phyloP scores from a whole-genome alignment of 2,888 invertebrate species.

The Halictus quadricinctus region DNA sequence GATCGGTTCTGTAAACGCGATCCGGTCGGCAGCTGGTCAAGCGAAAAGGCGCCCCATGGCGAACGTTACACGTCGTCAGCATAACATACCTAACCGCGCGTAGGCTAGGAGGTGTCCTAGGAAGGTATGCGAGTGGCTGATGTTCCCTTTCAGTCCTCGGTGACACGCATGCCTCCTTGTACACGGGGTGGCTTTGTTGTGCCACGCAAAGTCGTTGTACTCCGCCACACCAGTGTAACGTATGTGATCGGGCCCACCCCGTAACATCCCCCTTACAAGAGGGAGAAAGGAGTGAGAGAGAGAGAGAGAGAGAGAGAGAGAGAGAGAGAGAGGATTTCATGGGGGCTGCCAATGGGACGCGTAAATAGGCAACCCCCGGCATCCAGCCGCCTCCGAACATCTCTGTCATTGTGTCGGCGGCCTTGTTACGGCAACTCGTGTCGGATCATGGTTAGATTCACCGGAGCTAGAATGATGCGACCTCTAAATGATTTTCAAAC shows the following conservation, averaged over 20 bases:
- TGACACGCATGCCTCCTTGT: conserved; percentile 56
- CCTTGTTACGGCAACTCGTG: conserved; percentile 72
- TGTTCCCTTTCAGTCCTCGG: conserved; percentile 55
- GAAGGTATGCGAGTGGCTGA: conserved; percentile 42
- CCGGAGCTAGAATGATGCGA: background rate
- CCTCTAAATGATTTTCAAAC: conserved; percentile 68
- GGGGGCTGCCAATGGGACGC: conserved; percentile 52
- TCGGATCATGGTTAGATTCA: conserved; percentile 50
- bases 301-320: too few species aligned
- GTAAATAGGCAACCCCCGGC: conserved; percentile 57
- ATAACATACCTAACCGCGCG: conserved; percentile 58
- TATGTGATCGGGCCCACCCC: conserved; percentile 43
- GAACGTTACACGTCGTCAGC: conserved; percentile 69
- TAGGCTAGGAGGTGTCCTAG: conserved; percentile 6
- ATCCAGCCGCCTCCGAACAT: conserved; percentile 56
- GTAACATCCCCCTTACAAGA: conserved; percentile 29
- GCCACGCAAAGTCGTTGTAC: conserved; percentile 35
- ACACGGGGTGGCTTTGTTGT: conserved; percentile 22
- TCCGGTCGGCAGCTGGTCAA: conserved; percentile 75
- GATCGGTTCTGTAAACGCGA: conserved; percentile 37
- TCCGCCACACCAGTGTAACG: conserved; percentile 31
- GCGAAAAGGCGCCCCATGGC: conserved; percentile 71
- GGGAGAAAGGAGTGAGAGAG: too few species aligned
- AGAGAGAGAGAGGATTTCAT: conserved; percentile 11
- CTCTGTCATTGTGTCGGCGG: conserved; percentile 70